Evolutionary conservation across 2,888 invertebrate genomes (phyloP), one percentile per base, ranked within the genome.

Genomic region (Gryllus longicercus): DNA sequence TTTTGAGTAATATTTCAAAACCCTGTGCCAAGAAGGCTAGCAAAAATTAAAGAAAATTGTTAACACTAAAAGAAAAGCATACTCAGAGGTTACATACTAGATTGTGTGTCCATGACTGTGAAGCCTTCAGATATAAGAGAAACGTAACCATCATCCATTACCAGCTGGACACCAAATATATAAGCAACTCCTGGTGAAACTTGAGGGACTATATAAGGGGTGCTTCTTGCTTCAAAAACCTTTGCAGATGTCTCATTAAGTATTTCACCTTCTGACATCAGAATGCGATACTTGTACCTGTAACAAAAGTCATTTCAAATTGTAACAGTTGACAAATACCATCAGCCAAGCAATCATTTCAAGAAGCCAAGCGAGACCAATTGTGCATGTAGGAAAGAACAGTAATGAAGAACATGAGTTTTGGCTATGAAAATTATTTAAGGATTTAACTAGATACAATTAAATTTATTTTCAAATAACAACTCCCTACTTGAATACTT

Each of bases 91-190:
- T 76, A 85, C 85, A 85, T 83, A 88, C 90, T 85, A 80, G 84
- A 82, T 23, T 86, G 84, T 78, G 85, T 84, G 82, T 85, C 83
- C 50, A 86, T 85, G 80, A 88, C 88, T 11, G 89, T 87, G 11
- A 90, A 88, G 85, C 93, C 92, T 85, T 93, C 92, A 74, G 93
- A 93, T 50, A 91, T 85, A 25, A 89, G 86, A 81, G 93, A 93
- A 82, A 86, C 89, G 84, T 91, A 92, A 0, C 93, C 93, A 2
- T 90, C 89, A 0, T 88, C 86, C 0, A 92, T 91, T 79, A 90
- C 88, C 0, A 91, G 86, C 63, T 92, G 88, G 1, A 94, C 92
- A 49, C 91, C 92, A 82, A 93, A 92, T 1, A 90, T 89, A 84
- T 91, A 93, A 83, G 91, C 86, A 11, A 86, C 86, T 49, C 87